Percentiles rank a stretch among this genome's conserved stretches.
phyloP scores from a whole-genome alignment of 2,888 invertebrate species.

The Ophion costatus region DNA sequence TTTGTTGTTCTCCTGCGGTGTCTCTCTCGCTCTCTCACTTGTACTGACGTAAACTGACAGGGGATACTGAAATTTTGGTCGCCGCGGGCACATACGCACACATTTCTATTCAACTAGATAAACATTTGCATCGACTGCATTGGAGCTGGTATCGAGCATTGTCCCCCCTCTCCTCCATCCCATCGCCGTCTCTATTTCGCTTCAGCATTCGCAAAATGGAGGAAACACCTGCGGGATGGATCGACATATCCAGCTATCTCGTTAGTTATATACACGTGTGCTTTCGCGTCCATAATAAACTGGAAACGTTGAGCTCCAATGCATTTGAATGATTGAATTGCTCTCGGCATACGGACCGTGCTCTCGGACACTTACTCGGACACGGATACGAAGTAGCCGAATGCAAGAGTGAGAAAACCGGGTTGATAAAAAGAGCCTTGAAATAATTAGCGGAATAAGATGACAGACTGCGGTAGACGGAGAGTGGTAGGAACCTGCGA shows the following conservation, averaged over 20 bases:
- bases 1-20: not conserved
- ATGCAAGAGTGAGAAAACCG: too few relatives aligned
- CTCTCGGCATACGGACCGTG: conserved; percentile 28
- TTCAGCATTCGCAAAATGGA: conserved; percentile 37
- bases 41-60: conserved; percentile 16
- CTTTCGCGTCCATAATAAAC: conserved; percentile 55
- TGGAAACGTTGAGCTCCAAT: conserved; percentile 24
- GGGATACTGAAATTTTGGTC: conserved; percentile 52
- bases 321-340: conserved; percentile 48
- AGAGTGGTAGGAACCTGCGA: too few relatives aligned
- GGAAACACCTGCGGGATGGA: conserved; percentile 12
- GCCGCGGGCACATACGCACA: conserved; percentile 62
- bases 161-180: not conserved
- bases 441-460: conserved; percentile 82
- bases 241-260: conserved; percentile 37
- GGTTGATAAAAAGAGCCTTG: conserved; percentile 75
- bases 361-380: too few relatives aligned
- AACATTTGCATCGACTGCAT: conserved; percentile 64
- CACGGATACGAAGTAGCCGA: too few relatives aligned
- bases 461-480: conserved; percentile 66
- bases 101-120: conserved; percentile 63
- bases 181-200: not conserved
- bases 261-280: conserved; percentile 12
- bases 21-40: conserved; percentile 3
- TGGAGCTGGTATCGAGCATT: conserved; percentile 28